A percentile compares a stretch with the other conserved stretches of the same genome.
These are phyloP conservation scores for Xyrauchen texanus DNA, from an alignment of 2,113 vertebrate species.

Conservation along the genomic window DNA sequence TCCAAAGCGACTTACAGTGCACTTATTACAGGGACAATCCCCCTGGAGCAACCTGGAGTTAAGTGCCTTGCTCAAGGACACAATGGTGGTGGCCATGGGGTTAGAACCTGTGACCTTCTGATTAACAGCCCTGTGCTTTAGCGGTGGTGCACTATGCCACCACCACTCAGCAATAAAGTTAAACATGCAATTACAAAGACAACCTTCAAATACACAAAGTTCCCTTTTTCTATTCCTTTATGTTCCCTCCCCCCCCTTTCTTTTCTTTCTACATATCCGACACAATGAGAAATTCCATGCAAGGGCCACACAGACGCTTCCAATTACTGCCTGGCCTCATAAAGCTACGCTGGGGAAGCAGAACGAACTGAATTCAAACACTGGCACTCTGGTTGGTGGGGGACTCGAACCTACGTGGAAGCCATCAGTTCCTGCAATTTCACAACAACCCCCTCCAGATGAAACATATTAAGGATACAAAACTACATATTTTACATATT, in stretches of 20 bases:
- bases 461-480: not conserved
- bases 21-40: too few species aligned
- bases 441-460: constrained; percentile 16
- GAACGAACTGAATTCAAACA: constrained; percentile 46
- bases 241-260: constrained; percentile 15
- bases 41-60: too few species aligned
- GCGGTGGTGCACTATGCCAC: too few species aligned
- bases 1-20: too few species aligned
- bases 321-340: constrained; percentile 64
- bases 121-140: too few species aligned
- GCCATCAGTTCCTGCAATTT: constrained; percentile 33
- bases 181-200: constrained; percentile 46
- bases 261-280: constrained; percentile 49
- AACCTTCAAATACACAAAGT: constrained; percentile 37
- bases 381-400: constrained; percentile 33
- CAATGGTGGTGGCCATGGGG: too few species aligned
- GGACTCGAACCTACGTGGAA: constrained; percentile 6
- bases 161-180: too few species aligned
- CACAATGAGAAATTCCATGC: constrained; percentile 66
- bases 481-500: too few species aligned
- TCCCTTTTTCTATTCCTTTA: constrained; percentile 38
- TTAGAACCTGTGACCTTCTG: too few species aligned
- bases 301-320: constrained; percentile 69
- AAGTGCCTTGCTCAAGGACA: too few species aligned
- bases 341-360: constrained; percentile 51